Evolutionary conservation across 2,888 invertebrate species (phyloP).

Genomic region (Sphaerophoria rueppellii): DNA sequence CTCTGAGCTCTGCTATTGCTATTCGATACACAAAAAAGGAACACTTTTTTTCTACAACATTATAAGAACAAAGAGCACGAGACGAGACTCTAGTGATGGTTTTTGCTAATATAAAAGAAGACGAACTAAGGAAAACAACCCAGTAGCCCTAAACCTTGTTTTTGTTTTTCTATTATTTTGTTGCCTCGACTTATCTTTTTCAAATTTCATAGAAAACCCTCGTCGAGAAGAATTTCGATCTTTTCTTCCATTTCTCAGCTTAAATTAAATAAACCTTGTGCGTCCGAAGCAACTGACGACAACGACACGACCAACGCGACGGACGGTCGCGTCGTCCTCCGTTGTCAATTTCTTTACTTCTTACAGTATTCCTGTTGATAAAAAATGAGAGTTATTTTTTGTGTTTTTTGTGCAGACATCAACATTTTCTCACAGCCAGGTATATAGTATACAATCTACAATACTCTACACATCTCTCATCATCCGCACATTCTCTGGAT

Average conservation of each 20-base stretch:
- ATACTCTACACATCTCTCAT: not conserved
- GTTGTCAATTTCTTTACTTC: not conserved
- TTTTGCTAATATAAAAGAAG: slow-evolving; percentile 4
- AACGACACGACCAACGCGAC: not conserved
- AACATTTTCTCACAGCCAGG: slow-evolving; percentile 38
- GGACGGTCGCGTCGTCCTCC: not conserved
- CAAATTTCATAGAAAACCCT: slow-evolving; percentile 26
- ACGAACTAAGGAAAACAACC: slow-evolving; percentile 52
- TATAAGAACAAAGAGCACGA: slow-evolving; percentile 1
- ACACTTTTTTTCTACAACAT: not conserved
- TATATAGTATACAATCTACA: not conserved
- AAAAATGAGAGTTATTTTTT: not conserved
- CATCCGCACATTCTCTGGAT: not conserved
- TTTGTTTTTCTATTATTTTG: slow-evolving; percentile 22
- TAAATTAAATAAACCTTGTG: slow-evolving; percentile 62
- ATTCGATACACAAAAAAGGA: not conserved
- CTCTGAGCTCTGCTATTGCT: too few species aligned
- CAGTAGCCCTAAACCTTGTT: slow-evolving; percentile 1
- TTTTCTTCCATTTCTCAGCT: slow-evolving; percentile 25
- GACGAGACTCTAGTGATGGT: slow-evolving; percentile 15
- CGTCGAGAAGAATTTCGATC: slow-evolving; percentile 48
- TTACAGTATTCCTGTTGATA: slow-evolving; percentile 23
- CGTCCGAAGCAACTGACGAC: not conserved
- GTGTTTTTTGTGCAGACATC: slow-evolving; percentile 21
- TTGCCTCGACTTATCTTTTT: slow-evolving; percentile 10